phyloP scores from a whole-genome alignment of 2,888 invertebrate genomes.

The Notocelia uddmanniana region DNA sequence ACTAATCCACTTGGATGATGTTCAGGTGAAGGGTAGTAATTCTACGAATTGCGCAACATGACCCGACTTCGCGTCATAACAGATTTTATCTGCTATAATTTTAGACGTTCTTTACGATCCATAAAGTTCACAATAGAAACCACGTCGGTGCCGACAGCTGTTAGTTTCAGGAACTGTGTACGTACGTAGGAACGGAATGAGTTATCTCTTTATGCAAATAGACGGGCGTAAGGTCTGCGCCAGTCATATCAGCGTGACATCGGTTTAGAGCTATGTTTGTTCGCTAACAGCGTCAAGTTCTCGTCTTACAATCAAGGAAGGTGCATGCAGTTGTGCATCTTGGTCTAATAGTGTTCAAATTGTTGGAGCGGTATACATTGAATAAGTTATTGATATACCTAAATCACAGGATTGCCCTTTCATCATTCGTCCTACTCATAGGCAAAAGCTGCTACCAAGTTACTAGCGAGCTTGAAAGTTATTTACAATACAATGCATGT shows the following conservation, averaged over 20 bases:
- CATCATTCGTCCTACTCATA: neutral
- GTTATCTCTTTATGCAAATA: constrained; percentile 47
- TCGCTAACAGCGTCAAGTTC: neutral
- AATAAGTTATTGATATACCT: neutral
- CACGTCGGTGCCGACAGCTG: constrained; percentile 67
- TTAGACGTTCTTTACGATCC: constrained; percentile 70
- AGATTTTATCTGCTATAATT: constrained; percentile 52
- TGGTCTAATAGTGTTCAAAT: neutral
- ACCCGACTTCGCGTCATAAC: constrained; percentile 31
- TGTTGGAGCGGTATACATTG: neutral
- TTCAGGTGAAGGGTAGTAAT: constrained; percentile 6
- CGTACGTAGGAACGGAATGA: constrained; percentile 51
- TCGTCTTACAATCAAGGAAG: neutral
- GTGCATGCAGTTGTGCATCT: neutral
- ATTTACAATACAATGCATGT: too few relatives aligned
- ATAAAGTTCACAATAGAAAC: constrained; percentile 72
- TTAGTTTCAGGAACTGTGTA: constrained; percentile 60
- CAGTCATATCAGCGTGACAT: neutral
- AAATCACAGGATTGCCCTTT: neutral
- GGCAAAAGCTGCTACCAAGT: neutral
- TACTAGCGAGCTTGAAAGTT: too few relatives aligned
- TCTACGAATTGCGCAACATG: constrained; percentile 35
- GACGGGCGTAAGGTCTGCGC: constrained; percentile 1
- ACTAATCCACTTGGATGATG: neutral
- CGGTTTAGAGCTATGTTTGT: neutral